Evolutionary conservation across 2,797 vertebrate species (phyloP), one percentile per base, ranked within the genome.

Genomic region (Novumbra hubbsi): DNA sequence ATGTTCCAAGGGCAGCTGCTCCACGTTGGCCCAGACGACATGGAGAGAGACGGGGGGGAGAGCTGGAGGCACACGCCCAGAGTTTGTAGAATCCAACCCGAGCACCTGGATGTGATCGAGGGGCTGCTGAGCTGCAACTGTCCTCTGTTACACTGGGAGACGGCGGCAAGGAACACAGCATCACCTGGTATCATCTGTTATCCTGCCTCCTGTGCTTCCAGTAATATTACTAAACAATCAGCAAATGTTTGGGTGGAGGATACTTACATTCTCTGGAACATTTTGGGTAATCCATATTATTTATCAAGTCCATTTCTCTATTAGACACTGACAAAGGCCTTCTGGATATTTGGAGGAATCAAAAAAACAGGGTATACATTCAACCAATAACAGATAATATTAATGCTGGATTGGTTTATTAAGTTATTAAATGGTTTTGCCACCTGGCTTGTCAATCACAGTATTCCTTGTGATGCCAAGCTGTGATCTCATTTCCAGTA

Each of bases 91-190:
- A 98, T 98, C 96, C 96, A 96, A 96, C 96, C 94, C 94, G 95
- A 98, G 96, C 96, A 97, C 96, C 95, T 98, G 96, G 95, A 96
- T 95, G 88, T 97, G 98, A 98, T 98, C 96, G 96, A 96, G 89
- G 88, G 85, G 93, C 95, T 76, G 95, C 96, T 99, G 96, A 97
- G 96, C 94, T 93, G 96, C 96, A 96, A 95, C 94, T 94, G 95
- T 94, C 95, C 92, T 89, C 91, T 92, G 93, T 93, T 92, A 95
- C 93, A 93, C 92, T 90, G 94, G 94, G 94, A 96, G 95, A 94
- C 94, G 95, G 94, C 94, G 94, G 94, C 96, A 95, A 90, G 94
- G 95, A 91, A 91, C 83, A 90, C 92, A 87, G 93, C 90, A 93
- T 97, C 93, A 96, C 94, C 93, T 96, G 95, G 92, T 93, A 92